Evolutionary conservation across 2,888 invertebrate genomes (phyloP), one percentile per base, ranked within the genome.

Genomic region (Oscheius sp.): DNA sequence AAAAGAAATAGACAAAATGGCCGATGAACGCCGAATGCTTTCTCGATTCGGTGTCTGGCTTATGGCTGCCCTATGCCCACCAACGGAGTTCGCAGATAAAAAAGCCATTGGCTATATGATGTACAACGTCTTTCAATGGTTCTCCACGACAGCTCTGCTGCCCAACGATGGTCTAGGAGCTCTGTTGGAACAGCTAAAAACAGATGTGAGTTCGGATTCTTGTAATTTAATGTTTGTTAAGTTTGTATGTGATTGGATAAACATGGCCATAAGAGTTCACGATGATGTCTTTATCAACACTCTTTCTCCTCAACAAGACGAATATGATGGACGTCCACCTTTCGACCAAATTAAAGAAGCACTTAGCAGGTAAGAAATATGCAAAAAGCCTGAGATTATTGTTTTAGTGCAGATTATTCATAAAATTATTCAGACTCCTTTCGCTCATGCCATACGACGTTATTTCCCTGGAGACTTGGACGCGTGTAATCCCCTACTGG

Each of bases 121-220:
- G 58, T 93, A 95, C 33, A 96, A 96, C 91, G 90, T 98, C 75
- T 98, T 97, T 89, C 96, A 97, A 88, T 98, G 98, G 98, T 99
- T 97, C 89, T 94, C 97, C 88, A 93, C 95, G 83, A 98, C 97
- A 17, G 95, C 96, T 1, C 95, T 94, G 88, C 92, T 96, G 8
- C 95, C 94, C 86, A 95, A 96, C 88, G 87, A 86, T 65, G 76
- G 83, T 1, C 84, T 85, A 80, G 86, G 86, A 15, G 74, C 82
- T 0, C 70, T 79, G 10, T 69, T 86, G 53, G 86, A 86, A 58
- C 84, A 84, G 50, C 72, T 86, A 33, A 86, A 86, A 64, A 84
- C 85, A 1, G 87, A 86, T 68, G 82, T 82, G 45, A 33, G 57
- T 50, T n/a, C n/a, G 50, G 20, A 50, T 2, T 37, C 17, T 10